Evolutionary conservation across 1,140 invertebrate species (phyloP), one percentile per base, ranked within the genome.

Genomic region (Sesamia nonagrioides): DNA sequence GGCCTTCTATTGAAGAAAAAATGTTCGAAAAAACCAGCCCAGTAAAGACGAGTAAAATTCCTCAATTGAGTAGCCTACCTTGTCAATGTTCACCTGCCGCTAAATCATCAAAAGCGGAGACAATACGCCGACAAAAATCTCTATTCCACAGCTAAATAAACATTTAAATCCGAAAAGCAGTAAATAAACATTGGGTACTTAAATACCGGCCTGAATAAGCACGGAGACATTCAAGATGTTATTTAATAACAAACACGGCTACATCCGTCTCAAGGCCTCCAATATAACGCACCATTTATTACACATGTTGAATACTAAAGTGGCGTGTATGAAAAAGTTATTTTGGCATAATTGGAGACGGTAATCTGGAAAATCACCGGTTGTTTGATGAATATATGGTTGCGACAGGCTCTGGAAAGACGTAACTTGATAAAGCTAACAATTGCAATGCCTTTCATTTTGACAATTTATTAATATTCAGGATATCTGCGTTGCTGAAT

Each of bases 241-340:
- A 50, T 37, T 61, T 61, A 37, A 35, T 35, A 27, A 50, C 66
- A 69, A 69, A 69, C 66, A 45, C 18, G 21, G 17, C 17, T 13
- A 69, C 66, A 69, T 69, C 66, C 42, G 66, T 69, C 66, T 69
- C 42, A 69, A 69, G 66, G 66, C 50, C 42, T 69, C 35, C 63
- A 15, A 69, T 69, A 37, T 68, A 68, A 27, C 5, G 18, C 50
- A 69, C 33, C 27, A 50, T 69, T 50, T 42, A 66, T 40, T 17
- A 45, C 27, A 48, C 42, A 21, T 69, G 13, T 9, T 33, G 42
- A 15, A 69, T 50, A 13, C 66, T 21, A 33, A 15, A 50, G 40
- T 45, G 40, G 40, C 11, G 9, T 11, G 33, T 68, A 15, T 15
- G 40, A 27, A 27, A 68, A 42, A 45, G 0, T 13, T 48, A 68